A percentile compares a stretch with the other conserved stretches of the same genome.
Evolutionary conservation across 2,888 invertebrate genomes (phyloP).

Genomic region (Acanthosoma haemorrhoidale): DNA sequence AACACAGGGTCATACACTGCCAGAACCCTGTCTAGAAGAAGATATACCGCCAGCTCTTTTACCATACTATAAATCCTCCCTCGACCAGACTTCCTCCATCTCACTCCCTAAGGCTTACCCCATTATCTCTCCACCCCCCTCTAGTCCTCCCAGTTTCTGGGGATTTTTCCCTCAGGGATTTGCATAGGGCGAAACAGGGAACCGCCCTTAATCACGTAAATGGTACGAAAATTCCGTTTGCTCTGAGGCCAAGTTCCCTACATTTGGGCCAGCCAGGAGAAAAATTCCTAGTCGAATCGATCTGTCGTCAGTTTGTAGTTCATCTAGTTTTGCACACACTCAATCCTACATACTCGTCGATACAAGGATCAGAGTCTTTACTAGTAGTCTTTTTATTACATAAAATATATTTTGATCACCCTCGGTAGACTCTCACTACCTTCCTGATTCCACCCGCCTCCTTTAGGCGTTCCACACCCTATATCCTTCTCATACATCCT

Average conservation of each 20-base stretch:
- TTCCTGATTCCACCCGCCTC: no score
- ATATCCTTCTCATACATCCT: no score
- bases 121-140: neutral
- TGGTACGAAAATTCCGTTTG: conserved; percentile 7
- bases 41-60: conserved; percentile 18
- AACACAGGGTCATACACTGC: neutral
- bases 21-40: neutral
- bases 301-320: neutral
- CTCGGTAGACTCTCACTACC: no score
- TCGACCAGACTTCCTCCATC: neutral
- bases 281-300: neutral
- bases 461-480: no score
- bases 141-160: neutral
- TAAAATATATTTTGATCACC: no score
- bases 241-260: neutral
- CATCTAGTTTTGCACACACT: no score
- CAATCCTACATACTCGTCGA: no score
- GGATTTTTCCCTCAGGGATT: conserved; percentile 1
- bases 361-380: no score
- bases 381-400: no score
- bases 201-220: conserved; percentile 4
- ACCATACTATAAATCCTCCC: conserved; percentile 19
- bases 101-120: conserved; percentile 1
- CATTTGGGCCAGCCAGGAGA: neutral
- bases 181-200: neutral